Evolutionary conservation across 2,888 invertebrate species (phyloP), one percentile per base, ranked within the genome.

Genomic region (Callinectes sapidus): DNA sequence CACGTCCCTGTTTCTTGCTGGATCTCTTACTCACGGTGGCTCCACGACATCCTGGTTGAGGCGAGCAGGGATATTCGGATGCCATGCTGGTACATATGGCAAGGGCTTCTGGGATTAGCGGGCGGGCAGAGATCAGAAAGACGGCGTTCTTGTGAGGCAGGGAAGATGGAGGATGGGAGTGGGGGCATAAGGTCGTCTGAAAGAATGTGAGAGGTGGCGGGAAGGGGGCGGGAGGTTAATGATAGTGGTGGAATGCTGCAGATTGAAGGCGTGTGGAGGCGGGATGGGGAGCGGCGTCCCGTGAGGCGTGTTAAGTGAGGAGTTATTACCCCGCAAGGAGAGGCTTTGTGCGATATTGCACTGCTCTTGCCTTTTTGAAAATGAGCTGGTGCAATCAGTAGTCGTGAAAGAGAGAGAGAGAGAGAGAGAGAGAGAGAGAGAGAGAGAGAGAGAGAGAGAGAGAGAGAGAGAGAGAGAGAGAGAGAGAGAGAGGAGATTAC

Each of bases 341-440:
- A n/a, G 71, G 71, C 13, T 28, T 10, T 71, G 71, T 28, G 71
- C 28, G 71, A 28, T 71, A 28, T 28, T 71, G 28, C 71, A 28
- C 10, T 71, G 28, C 71, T n/a, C 71, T 71, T 28, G 28, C 71
- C 71, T 71, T 71, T 23, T 71, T 28, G 28, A 71, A 71, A 71
- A 71, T 28, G 28, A 71, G 71, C n/a, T 71, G 1, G 28, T 71
- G n/a, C 28, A 28, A 71, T 71, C 5, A 61, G 71, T 13, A 28
- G 28, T 71, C n/a, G 28, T 71, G n/a, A 71, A 32, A 77, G 71
- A 77, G 71, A 77, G 71, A 77, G 71, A 77, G 71, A 77, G 71
- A 77, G 71, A 77, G 28, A 28, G 71, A 77, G 28, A 77, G 71
- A 77, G 71, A 77, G 71, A 28, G 28, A 77, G 28, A 71, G 71